Evolutionary conservation across 2,113 vertebrate species (phyloP).

Genomic region (Podarcis muralis): DNA sequence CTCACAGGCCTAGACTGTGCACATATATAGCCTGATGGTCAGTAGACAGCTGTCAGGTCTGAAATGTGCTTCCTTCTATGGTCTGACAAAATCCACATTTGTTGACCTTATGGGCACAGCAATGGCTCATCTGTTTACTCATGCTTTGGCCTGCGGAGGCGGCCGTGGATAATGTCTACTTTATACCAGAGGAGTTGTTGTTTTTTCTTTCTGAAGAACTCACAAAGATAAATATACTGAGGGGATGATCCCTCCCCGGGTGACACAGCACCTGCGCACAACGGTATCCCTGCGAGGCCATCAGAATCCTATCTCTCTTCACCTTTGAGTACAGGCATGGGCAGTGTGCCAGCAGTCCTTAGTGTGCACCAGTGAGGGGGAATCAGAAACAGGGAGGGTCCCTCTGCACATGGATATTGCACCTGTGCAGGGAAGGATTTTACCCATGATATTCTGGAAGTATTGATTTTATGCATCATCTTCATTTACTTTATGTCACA

Average conservation of each 20-base stretch:
- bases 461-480: background rate
- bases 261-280: background rate
- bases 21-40: background rate
- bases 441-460: background rate
- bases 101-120: constrained; percentile 26
- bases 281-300: background rate
- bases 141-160: constrained; percentile 8
- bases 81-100: constrained; percentile 13
- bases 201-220: background rate
- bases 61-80: constrained; percentile 9
- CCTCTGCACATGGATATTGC: too few species aligned
- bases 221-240: constrained; percentile 19
- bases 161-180: constrained; percentile 16
- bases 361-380: background rate
- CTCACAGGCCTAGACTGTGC: background rate
- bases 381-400: background rate
- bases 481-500: too few species aligned
- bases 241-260: background rate
- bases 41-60: background rate
- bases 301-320: background rate
- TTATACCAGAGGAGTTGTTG: constrained; percentile 4
- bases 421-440: background rate
- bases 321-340: background rate
- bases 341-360: background rate
- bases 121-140: constrained; percentile 31